Evolutionary conservation across 2,113 vertebrate genomes (phyloP).

Genomic region (Plecturocebus donacophilus): DNA sequence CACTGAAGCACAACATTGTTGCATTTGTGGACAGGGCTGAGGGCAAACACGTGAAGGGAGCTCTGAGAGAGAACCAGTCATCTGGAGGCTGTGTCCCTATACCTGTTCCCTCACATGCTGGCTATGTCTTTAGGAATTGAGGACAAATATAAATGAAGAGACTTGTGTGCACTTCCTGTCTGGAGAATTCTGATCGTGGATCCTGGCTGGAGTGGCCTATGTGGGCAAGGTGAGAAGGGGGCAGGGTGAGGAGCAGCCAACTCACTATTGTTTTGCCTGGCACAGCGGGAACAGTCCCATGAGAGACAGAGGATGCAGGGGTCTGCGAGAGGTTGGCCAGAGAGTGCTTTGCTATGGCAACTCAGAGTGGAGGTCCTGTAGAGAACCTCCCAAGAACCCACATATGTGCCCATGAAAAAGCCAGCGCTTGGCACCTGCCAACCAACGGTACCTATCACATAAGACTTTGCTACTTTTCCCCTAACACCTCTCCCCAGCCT

Average conservation of each 20-base stretch:
- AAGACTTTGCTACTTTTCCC: not conserved
- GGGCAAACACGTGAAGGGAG: not conserved
- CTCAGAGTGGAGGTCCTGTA: not conserved
- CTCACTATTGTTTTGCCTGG: not conserved
- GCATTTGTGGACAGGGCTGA: not conserved
- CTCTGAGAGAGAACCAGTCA: not conserved
- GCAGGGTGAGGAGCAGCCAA: not conserved
- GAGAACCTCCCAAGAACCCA: not conserved
- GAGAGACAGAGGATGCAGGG: not conserved
- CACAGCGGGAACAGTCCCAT: not conserved
- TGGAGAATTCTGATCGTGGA: not conserved
- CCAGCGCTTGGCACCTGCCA: not conserved
- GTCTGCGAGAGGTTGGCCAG: not conserved
- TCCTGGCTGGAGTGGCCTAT: not conserved
- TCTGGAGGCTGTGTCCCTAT: not conserved
- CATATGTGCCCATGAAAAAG: not conserved
- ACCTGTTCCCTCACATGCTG: not conserved
- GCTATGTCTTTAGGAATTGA: not conserved
- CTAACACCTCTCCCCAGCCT: not conserved
- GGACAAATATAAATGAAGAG: not conserved
- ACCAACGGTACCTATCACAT: not conserved
- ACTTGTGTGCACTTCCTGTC: not conserved
- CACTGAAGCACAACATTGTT: not conserved
- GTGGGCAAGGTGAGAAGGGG: not conserved
- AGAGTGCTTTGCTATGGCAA: not conserved